Evolutionary conservation across 2,888 invertebrate species (phyloP).

Genomic region (Sussaba pulchella): DNA sequence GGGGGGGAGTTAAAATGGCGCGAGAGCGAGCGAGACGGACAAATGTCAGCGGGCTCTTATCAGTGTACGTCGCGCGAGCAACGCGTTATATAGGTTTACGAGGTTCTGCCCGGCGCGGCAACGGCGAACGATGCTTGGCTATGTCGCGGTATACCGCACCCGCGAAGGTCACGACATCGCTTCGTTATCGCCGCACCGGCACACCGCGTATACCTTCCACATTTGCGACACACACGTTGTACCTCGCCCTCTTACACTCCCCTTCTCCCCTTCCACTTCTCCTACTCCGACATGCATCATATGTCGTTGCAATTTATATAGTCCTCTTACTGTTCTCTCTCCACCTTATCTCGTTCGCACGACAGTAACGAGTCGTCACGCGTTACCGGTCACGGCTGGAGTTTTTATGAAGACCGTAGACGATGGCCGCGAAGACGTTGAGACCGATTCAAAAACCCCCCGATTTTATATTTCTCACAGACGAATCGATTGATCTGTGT

Average conservation of each 20-base stretch:
- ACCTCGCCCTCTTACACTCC: no score
- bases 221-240: constrained; percentile 6
- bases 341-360: constrained; percentile 53
- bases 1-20: no score
- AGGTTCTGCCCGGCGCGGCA: constrained; percentile 3
- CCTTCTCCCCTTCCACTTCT: no score
- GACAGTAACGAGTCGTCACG: constrained; percentile 35
- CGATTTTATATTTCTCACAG: no score
- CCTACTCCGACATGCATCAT: constrained; percentile 23
- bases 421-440: no score
- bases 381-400: constrained; percentile 27
- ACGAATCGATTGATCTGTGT: no score
- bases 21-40: constrained; percentile 31
- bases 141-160: constrained; percentile 41
- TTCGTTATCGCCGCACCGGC: constrained; percentile 74
- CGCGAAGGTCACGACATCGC: constrained; percentile 76
- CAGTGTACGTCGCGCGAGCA: constrained; percentile 28
- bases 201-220: constrained; percentile 61
- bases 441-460: no score
- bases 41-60: constrained; percentile 38
- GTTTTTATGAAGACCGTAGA: no score
- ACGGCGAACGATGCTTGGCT: constrained; percentile 4
- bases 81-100: constrained; percentile 23
- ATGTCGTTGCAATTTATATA: constrained; percentile 52
- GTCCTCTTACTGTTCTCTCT: constrained; percentile 34